These are phyloP conservation scores for Phyllostomus hastatus DNA, from an alignment of 2,113 vertebrate species.

Conservation along the genomic window DNA sequence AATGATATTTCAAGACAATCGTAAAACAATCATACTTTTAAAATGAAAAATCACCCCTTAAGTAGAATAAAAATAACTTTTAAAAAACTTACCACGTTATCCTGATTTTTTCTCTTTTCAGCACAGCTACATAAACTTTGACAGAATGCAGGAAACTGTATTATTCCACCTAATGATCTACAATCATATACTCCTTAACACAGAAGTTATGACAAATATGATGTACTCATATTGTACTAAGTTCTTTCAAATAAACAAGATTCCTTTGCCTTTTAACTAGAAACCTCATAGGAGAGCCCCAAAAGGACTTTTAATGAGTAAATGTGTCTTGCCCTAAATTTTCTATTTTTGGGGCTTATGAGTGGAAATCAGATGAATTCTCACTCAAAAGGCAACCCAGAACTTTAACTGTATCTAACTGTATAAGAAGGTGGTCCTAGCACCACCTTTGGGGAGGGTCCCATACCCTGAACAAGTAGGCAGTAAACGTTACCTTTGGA, in stretches of 20 bases:
- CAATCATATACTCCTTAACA: not conserved
- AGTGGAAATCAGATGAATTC: not conserved
- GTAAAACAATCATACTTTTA: not conserved
- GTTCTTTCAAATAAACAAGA: not conserved
- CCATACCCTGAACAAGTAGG: not conserved
- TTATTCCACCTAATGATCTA: not conserved
- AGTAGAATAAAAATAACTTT: not conserved
- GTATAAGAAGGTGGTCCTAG: accelerated
- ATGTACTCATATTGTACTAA: not conserved
- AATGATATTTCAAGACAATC: not conserved
- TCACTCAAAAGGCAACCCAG: not conserved
- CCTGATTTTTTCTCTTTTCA: not conserved
- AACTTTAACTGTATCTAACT: not conserved
- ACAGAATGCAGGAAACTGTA: not conserved
- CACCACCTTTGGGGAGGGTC: not conserved
- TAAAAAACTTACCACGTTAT: not conserved
- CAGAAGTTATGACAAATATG: not conserved
- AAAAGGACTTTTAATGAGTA: not conserved
- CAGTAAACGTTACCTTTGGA: constrained; percentile 87
- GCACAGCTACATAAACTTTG: not conserved
- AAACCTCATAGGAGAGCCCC: not conserved
- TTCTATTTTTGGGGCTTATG: not conserved
- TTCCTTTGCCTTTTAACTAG: constrained; percentile 3
- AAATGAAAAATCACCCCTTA: not conserved
- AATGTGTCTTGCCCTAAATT: not conserved